Evolutionary conservation across 2,113 vertebrate genomes (phyloP).

Genomic region (Corythornis madagascariensis): DNA sequence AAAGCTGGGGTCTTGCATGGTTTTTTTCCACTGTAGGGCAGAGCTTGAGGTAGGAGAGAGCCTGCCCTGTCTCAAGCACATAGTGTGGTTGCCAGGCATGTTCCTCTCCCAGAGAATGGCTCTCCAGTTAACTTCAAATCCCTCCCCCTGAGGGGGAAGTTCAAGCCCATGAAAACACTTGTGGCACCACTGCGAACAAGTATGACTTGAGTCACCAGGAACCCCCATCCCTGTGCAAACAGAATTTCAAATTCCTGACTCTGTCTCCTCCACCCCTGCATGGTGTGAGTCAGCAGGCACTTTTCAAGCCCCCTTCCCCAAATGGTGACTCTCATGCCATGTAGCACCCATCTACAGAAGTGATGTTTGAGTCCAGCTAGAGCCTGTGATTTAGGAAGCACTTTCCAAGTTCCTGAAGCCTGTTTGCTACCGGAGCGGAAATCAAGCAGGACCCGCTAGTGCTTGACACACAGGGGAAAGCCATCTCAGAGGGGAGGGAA

Average conservation of each 20-base stretch:
- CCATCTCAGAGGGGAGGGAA: background rate
- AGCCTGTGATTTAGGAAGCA: background rate
- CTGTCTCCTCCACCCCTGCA: background rate
- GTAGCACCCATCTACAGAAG: background rate
- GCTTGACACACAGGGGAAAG: background rate
- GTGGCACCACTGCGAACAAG: background rate
- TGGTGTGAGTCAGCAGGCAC: background rate
- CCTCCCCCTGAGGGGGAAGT: constrained; percentile 8
- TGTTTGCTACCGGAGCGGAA: background rate
- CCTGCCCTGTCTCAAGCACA: background rate
- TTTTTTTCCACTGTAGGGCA: background rate
- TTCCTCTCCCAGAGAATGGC: background rate
- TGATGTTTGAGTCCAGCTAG: background rate
- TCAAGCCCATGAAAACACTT: background rate
- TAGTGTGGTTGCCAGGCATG: background rate
- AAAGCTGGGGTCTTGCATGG: background rate
- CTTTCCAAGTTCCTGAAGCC: background rate
- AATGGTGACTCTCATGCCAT: background rate
- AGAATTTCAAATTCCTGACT: background rate
- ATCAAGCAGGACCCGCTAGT: background rate
- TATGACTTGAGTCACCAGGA: background rate
- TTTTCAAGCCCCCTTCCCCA: background rate
- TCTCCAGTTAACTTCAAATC: background rate
- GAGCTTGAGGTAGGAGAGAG: background rate
- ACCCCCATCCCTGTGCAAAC: background rate